These are phyloP conservation scores for Chromobotia macracanthus DNA, from an alignment of 2,797 vertebrate species.

Conservation along the genomic window DNA sequence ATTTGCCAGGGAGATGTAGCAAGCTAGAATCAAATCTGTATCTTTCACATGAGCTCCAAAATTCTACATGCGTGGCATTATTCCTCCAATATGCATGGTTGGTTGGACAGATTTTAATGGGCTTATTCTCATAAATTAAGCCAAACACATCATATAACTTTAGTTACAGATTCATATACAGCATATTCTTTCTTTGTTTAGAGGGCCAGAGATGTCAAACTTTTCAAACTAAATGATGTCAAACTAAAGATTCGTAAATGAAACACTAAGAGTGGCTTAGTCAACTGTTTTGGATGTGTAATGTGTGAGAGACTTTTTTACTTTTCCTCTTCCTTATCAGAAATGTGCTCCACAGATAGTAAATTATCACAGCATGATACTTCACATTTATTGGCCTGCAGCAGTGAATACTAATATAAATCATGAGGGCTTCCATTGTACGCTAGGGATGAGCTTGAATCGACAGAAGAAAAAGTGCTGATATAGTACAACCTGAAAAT, in stretches of 20 bases:
- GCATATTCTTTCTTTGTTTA: no score
- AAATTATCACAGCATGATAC: conserved; percentile 24
- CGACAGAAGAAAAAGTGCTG: conserved; percentile 36
- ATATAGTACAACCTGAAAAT: conserved; percentile 25
- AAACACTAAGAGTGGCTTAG: neutral
- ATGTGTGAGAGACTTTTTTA: conserved; percentile 7
- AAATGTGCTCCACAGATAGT: conserved; percentile 14
- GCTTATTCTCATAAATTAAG: no score
- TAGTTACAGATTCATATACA: no score
- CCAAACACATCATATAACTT: no score
- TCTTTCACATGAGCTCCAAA: conserved; percentile 5
- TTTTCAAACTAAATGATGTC: no score
- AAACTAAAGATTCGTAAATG: no score
- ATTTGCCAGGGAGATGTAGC: neutral
- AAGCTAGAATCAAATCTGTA: neutral
- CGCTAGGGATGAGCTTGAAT: conserved; percentile 18
- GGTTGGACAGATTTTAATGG: no score
- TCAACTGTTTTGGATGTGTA: neutral
- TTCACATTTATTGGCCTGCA: conserved; percentile 38
- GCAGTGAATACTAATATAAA: conserved; percentile 34
- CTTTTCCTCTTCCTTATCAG: neutral
- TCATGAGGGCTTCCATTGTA: conserved; percentile 42
- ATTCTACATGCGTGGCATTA: neutral
- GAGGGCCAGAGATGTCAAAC: no score
- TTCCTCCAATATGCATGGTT: no score